Percentiles rank a stretch among this genome's conserved stretches.
phyloP scores from a whole-genome alignment of 2,888 invertebrate species.

The Eucera pruinosa region DNA sequence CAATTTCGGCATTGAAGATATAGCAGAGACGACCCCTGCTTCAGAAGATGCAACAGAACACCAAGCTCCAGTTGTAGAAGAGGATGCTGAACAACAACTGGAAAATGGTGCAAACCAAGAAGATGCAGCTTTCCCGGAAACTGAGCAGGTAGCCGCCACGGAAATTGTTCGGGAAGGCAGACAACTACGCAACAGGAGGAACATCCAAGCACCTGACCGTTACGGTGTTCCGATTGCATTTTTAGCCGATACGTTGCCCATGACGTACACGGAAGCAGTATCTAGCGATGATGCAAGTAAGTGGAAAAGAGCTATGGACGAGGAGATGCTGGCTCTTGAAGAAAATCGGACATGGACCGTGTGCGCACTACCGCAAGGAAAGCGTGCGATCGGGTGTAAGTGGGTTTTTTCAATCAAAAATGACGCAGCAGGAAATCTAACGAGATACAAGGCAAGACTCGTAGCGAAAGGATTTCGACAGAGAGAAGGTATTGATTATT shows the following conservation, averaged over 20 bases:
- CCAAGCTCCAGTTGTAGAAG: not conserved
- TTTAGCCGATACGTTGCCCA: not conserved
- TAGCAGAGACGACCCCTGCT: not conserved
- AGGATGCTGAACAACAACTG: not conserved
- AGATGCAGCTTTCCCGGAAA: not conserved
- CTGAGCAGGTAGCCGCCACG: not conserved
- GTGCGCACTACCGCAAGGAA: no score
- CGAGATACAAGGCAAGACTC: no score
- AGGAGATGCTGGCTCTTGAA: no score
- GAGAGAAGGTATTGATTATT: not conserved
- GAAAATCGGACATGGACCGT: no score
- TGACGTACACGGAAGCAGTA: conserved; percentile 9
- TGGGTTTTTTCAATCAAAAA: no score
- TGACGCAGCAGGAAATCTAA: not conserved
- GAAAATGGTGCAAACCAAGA: not conserved
- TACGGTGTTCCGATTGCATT: no score
- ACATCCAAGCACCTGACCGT: not conserved
- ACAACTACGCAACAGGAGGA: no score
- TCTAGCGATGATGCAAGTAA: not conserved
- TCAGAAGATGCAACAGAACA: not conserved
- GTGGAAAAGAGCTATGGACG: conserved; percentile 2
- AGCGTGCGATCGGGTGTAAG: no score
- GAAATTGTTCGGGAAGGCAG: not conserved
- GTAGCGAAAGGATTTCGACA: conserved; percentile 4
- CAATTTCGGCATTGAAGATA: not conserved